Evolutionary conservation across 2,888 invertebrate genomes (phyloP), one percentile per base, ranked within the genome.

Genomic region (Chesias legatella): DNA sequence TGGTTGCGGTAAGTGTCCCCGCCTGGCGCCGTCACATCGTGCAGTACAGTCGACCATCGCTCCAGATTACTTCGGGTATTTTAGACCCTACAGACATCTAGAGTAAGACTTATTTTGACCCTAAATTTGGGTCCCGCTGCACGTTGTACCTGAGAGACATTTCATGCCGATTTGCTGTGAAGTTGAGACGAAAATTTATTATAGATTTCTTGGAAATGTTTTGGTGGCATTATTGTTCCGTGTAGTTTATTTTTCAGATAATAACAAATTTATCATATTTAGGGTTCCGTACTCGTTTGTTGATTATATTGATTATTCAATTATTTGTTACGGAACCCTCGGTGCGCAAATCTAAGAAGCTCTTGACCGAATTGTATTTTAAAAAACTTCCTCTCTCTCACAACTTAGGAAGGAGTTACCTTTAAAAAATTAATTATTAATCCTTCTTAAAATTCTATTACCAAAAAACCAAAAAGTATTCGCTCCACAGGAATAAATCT

Each of bases 161-260:
- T 66, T 58, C 52, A 63, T 49, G 55, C 58, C 46, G 53, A 49
- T 54, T 51, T 51, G 52, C 58, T 58, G 57, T 56, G 53, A 64
- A 55, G 58, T 54, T 48, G 29, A 48, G 44, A 47, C 53, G 55
- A 53, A 56, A 57, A 51, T 54, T 50, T 29, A 31, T 17, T 17
- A 48, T 43, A 43, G 20, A 46, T 34, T 57, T 54, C 46, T 42
- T 54, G 39, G 29, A 45, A 45, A 35, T 35, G 10, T 32, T 43
- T 11, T 25, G 33, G 37, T 30, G 8, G 20, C 22, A 33, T 32
- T 22, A n/a, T 2, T 38, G 17, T 29, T 6, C 6, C 7, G 22
- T 35, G 28, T 8, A 8, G 24, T 37, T 20, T 36, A 20, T 28
- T 28, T 29, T 29, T 17, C 13, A 17, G 13, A 3, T 17, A 17